Evolutionary conservation across 1,140 invertebrate genomes (phyloP).

Genomic region (Chionoecetes opilio): DNA sequence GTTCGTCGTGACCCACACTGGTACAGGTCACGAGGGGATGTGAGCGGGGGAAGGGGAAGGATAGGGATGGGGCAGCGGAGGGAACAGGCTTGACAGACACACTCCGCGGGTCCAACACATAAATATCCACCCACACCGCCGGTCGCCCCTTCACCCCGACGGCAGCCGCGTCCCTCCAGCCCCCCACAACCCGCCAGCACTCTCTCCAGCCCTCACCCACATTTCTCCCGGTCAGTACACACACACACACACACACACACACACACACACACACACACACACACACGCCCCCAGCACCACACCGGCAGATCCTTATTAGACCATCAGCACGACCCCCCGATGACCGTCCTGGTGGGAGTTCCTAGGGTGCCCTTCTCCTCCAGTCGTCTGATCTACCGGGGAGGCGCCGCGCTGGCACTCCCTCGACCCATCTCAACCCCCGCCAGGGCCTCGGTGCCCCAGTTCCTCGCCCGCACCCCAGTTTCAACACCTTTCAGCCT

Average conservation of each 20-base stretch:
- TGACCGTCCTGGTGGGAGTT: not conserved
- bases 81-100: not conserved
- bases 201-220: not conserved
- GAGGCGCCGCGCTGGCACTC: not conserved
- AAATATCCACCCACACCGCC: constrained; percentile 40
- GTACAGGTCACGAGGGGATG: constrained; percentile 47
- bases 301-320: not conserved
- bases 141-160: not conserved
- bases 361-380: not conserved
- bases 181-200: not conserved
- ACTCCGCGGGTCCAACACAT: not conserved
- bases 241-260: constrained; percentile 44
- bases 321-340: not conserved
- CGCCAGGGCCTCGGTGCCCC: not conserved
- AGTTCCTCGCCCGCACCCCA: not conserved
- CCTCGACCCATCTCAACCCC: not conserved
- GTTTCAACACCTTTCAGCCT: constrained; percentile 19
- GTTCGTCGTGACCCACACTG: constrained; percentile 51
- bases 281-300: not conserved
- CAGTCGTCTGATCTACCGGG: not conserved
- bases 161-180: not conserved
- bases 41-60: not conserved
- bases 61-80: not conserved
- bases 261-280: constrained; percentile 44
- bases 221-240: not conserved